Conservation (phyloP, 2,888 invertebrate species). For the Tuta absoluta region DNA sequence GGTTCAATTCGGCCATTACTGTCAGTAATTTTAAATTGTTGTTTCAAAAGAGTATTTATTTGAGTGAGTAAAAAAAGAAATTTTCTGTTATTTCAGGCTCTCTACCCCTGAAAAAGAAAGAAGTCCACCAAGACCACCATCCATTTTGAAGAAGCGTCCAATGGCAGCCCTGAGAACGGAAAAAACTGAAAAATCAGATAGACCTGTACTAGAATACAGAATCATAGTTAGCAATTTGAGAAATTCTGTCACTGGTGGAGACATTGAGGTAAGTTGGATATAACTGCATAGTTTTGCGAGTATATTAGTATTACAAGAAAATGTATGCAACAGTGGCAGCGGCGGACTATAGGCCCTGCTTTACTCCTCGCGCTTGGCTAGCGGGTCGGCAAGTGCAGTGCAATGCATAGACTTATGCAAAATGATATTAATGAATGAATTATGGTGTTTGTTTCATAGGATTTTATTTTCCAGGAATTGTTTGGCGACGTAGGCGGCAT, state of each 20-base stretch:
- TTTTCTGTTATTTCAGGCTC: slow-evolving; percentile 47
- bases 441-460: too few relatives aligned
- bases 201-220: slow-evolving; percentile 84
- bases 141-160: slow-evolving; percentile 76
- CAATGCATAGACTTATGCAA: too few relatives aligned
- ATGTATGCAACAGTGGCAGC: too few relatives aligned
- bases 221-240: slow-evolving; percentile 96
- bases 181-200: slow-evolving; percentile 57
- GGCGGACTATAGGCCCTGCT: too few relatives aligned
- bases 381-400: too few relatives aligned
- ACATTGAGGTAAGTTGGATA: slow-evolving; percentile 86
- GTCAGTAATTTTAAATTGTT: too few relatives aligned
- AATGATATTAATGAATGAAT: too few relatives aligned
- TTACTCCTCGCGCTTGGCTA: too few relatives aligned
- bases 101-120: slow-evolving; percentile 55
- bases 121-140: slow-evolving; percentile 71
- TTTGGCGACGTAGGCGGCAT: slow-evolving; percentile 96
- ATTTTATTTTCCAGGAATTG: slow-evolving; percentile 84
- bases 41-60: not conserved
- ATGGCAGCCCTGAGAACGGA: slow-evolving; percentile 69
- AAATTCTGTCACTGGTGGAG: slow-evolving; percentile 92
- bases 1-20: too few relatives aligned
- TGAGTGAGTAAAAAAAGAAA: not conserved
- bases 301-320: too few relatives aligned
- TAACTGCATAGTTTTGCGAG: too few relatives aligned